Percentiles rank a stretch among this genome's conserved stretches.
Evolutionary conservation across 2,797 vertebrate species (phyloP).

Genomic region (Huso huso): DNA sequence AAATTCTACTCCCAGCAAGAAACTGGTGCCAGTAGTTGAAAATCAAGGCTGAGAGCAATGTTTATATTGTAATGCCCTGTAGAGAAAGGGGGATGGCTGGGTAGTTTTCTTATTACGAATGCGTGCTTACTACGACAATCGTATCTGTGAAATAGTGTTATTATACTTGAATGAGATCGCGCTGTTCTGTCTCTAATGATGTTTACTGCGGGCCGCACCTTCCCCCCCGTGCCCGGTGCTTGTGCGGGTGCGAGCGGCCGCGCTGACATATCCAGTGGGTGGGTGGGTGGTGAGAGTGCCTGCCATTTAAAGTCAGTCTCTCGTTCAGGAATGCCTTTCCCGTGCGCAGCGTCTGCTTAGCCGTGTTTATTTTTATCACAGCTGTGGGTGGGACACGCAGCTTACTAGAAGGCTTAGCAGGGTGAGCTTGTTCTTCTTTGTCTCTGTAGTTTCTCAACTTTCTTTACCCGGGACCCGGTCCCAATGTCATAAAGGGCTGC

Average conservation of each 20-base stretch:
- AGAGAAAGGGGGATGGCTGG: no score
- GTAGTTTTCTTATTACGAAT: no score
- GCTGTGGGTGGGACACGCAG: conserved; percentile 58
- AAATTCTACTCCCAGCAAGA: no score
- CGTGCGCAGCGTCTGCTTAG: conserved; percentile 43
- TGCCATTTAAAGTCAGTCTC: conserved; percentile 66
- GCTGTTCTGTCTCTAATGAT: no score
- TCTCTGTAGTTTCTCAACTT: conserved; percentile 35
- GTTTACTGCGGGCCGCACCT: no score
- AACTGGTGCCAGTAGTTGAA: no score
- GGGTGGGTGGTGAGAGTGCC: conserved; percentile 34
- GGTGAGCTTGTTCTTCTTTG: conserved; percentile 18
- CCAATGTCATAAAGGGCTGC: conserved; percentile 50
- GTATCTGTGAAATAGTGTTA: no score
- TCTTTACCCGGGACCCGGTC: conserved; percentile 35
- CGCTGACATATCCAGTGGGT: conserved; percentile 30
- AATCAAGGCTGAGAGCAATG: no score
- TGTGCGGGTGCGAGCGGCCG: conserved; percentile 24
- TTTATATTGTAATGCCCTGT: no score
- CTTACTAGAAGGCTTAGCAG: conserved; percentile 44
- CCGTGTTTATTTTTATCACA: conserved; percentile 66
- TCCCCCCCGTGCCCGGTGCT: no score
- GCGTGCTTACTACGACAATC: no score
- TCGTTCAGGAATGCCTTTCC: conserved; percentile 57
- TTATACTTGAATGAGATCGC: no score